phyloP scores from a whole-genome alignment of 2,797 vertebrate genomes.

The Neosilurus mollespiculum region DNA sequence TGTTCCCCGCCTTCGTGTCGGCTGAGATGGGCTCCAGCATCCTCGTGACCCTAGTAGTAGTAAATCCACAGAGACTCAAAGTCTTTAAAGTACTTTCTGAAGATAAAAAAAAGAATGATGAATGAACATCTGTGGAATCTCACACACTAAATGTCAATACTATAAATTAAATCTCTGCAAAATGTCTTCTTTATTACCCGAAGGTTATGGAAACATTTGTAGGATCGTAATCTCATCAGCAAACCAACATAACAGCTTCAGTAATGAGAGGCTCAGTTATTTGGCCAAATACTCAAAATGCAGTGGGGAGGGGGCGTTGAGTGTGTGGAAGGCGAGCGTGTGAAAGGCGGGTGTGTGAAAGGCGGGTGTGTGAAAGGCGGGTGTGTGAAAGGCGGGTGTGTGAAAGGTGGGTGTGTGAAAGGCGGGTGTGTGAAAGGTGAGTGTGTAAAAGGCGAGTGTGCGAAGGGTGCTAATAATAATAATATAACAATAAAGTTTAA shows the following conservation, averaged over 20 bases:
- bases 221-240: neutral
- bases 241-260: neutral
- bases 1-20: too few species aligned
- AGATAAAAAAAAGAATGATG: neutral
- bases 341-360: too few species aligned
- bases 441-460: too few species aligned
- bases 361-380: too few species aligned
- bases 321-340: too few species aligned
- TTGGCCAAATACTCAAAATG: neutral
- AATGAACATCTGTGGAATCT: neutral
- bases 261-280: neutral
- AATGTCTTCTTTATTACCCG: too few species aligned
- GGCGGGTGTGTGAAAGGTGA: too few species aligned
- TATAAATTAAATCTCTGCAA: neutral
- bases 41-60: too few species aligned
- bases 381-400: too few species aligned
- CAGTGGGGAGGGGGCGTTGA: neutral
- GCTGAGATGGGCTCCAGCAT: neutral
- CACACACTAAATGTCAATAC: neutral
- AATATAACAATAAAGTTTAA: too few species aligned
- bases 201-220: neutral
- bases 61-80: neutral
- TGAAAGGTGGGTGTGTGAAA: too few species aligned
- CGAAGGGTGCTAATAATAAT: too few species aligned
- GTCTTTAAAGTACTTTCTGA: neutral